Evolutionary conservation across 2,113 vertebrate species (phyloP).

Genomic region (Dissostichus mawsoni): DNA sequence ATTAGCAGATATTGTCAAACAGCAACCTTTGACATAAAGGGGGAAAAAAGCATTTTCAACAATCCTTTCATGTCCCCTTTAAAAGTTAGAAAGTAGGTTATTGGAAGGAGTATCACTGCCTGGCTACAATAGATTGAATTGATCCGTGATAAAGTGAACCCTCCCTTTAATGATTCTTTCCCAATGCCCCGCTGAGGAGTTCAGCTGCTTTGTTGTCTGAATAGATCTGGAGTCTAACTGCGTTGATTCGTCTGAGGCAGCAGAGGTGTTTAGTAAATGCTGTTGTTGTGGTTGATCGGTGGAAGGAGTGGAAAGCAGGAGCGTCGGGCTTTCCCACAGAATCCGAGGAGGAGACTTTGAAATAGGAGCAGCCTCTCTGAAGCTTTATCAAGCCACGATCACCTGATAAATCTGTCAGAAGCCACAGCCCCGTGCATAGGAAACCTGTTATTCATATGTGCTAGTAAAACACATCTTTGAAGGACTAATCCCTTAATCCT

Average conservation of each 20-base stretch:
- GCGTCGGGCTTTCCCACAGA: slow-evolving; percentile 67
- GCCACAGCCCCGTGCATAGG: slow-evolving; percentile 31
- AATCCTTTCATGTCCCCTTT: neutral
- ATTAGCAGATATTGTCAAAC: neutral
- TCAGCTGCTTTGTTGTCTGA: slow-evolving; percentile 47
- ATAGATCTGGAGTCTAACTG: slow-evolving; percentile 34
- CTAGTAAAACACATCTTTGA: slow-evolving; percentile 62
- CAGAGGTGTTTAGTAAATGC: slow-evolving; percentile 45
- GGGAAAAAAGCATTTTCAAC: slow-evolving; percentile 5
- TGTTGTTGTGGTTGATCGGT: slow-evolving; percentile 40
- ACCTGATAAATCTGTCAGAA: slow-evolving; percentile 72
- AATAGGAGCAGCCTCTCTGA: slow-evolving; percentile 68
- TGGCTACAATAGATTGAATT: slow-evolving; percentile 54
- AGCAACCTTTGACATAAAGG: neutral
- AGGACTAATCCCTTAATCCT: slow-evolving; percentile 65
- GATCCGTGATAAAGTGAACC: slow-evolving; percentile 56
- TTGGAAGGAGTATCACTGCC: slow-evolving; percentile 47
- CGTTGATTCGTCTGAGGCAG: slow-evolving; percentile 44
- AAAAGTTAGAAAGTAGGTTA: slow-evolving; percentile 44
- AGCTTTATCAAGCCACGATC: slow-evolving; percentile 70
- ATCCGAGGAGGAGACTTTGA: slow-evolving; percentile 65
- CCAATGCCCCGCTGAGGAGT: slow-evolving; percentile 46
- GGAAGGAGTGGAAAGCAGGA: slow-evolving; percentile 61
- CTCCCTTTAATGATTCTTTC: slow-evolving; percentile 61
- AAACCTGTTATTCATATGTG: slow-evolving; percentile 53